These are phyloP conservation scores for Podotricha telesiphe DNA, from an alignment of 2,888 invertebrate species.

Conservation along the genomic window DNA sequence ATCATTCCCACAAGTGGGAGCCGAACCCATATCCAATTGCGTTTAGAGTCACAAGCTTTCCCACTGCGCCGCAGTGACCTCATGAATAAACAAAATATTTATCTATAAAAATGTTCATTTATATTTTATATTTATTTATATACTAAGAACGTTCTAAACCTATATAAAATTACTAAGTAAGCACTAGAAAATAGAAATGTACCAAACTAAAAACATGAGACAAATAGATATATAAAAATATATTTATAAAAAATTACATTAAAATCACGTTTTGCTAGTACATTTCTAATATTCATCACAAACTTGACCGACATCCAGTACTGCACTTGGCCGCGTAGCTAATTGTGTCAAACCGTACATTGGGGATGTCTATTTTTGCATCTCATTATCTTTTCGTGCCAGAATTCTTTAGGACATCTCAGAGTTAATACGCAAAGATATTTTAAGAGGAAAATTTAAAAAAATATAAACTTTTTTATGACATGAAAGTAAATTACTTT, in stretches of 20 bases:
- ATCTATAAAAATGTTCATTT: background rate
- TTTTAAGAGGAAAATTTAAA: constrained; percentile 37
- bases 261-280: constrained; percentile 4
- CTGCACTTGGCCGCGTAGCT: constrained; percentile 53
- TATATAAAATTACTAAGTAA: too few relatives aligned
- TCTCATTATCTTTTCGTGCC: constrained; percentile 51
- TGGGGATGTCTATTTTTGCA: constrained; percentile 51
- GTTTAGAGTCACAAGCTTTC: too few relatives aligned
- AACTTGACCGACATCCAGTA: constrained; percentile 53
- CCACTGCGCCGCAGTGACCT: too few relatives aligned
- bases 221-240: background rate
- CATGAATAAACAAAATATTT: too few relatives aligned
- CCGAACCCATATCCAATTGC: too few relatives aligned
- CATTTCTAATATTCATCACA: constrained; percentile 30
- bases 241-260: too few relatives aligned
- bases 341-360: constrained; percentile 53
- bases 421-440: constrained; percentile 38
- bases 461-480: constrained; percentile 21
- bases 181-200: background rate
- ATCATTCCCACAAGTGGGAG: too few relatives aligned
- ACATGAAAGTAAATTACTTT: constrained; percentile 27
- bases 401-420: constrained; percentile 48
- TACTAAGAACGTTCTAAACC: too few relatives aligned
- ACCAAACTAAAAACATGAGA: background rate
- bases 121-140: background rate